Percentiles rank a stretch among this genome's conserved stretches.
Evolutionary conservation across 2,888 invertebrate genomes (phyloP).

Genomic region (Polylopha cassiicola): DNA sequence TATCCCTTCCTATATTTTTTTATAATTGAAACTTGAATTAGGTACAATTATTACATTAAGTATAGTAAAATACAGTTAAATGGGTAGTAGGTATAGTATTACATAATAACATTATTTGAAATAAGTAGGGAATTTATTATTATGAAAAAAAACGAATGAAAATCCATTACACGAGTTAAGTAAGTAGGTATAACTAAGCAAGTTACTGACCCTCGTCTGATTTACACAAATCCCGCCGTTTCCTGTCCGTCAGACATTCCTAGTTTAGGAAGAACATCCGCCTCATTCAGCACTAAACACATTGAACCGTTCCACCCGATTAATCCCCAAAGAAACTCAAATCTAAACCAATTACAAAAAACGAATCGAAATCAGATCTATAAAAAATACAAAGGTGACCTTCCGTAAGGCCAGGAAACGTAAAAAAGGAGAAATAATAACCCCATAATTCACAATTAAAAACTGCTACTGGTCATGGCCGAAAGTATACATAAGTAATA

Average conservation of each 20-base stretch:
- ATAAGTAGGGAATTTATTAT: background rate
- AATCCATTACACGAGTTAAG: slow-evolving; percentile 20
- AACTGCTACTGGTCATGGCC: slow-evolving; percentile 74
- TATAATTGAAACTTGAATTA: no score
- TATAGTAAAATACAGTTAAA: no score
- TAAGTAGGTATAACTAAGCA: background rate
- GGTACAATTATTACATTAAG: no score
- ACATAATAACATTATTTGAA: no score
- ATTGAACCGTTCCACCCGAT: slow-evolving; percentile 53
- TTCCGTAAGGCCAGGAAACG: slow-evolving; percentile 64
- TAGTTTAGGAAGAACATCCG: slow-evolving; percentile 53
- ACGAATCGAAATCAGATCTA: slow-evolving; percentile 46
- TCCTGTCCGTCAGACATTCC: slow-evolving; percentile 34
- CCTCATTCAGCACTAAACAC: slow-evolving; percentile 44
- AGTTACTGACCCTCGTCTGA: slow-evolving; percentile 7
- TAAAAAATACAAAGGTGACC: slow-evolving; percentile 65
- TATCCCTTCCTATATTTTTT: no score
- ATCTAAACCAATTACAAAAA: slow-evolving; percentile 54
- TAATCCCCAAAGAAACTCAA: slow-evolving; percentile 54
- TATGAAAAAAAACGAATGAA: slow-evolving; percentile 9
- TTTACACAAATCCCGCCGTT: slow-evolving; percentile 28
- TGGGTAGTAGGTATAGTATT: no score
- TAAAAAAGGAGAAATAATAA: slow-evolving; percentile 49
- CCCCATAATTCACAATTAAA: slow-evolving; percentile 76
- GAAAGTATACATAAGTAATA: slow-evolving; percentile 73